Conservation (phyloP, 2,113 vertebrate genomes). For the Psilopogon haemacephalus region DNA sequence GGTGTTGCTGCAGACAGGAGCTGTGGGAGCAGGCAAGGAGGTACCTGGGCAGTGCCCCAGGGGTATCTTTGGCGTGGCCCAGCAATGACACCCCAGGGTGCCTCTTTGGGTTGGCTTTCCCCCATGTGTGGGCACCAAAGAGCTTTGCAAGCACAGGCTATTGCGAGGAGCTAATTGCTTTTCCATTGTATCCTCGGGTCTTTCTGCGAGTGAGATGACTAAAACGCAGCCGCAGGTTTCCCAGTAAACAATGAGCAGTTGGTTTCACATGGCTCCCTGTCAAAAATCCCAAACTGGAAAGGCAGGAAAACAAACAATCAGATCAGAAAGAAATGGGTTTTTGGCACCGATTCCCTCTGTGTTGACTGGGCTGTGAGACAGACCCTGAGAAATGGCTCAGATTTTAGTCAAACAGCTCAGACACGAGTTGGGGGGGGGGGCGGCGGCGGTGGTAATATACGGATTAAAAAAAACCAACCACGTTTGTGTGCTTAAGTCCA, state of each 20-base stretch:
- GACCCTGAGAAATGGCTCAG: slow-evolving; percentile 38
- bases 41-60: neutral
- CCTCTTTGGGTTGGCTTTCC: neutral
- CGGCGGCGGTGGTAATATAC: accelerated
- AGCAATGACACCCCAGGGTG: neutral
- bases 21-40: neutral
- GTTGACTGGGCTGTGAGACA: slow-evolving; percentile 55
- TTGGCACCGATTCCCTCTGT: neutral
- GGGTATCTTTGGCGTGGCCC: neutral
- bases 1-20: neutral
- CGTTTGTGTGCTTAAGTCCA: neutral
- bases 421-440: neutral
- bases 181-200: neutral
- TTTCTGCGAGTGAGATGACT: neutral
- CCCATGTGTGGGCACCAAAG: accelerated
- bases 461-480: neutral
- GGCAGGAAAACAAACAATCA: slow-evolving; percentile 67
- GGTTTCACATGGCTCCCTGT: slow-evolving; percentile 64
- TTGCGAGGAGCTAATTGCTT: slow-evolving; percentile 14
- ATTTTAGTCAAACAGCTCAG: slow-evolving; percentile 32
- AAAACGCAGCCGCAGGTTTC: neutral
- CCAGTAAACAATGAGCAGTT: slow-evolving; percentile 60
- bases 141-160: neutral
- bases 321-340: slow-evolving; percentile 47
- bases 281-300: slow-evolving; percentile 66